These are phyloP conservation scores for Odiellus spinosus DNA, from an alignment of 2,888 invertebrate genomes.

Conservation along the genomic window DNA sequence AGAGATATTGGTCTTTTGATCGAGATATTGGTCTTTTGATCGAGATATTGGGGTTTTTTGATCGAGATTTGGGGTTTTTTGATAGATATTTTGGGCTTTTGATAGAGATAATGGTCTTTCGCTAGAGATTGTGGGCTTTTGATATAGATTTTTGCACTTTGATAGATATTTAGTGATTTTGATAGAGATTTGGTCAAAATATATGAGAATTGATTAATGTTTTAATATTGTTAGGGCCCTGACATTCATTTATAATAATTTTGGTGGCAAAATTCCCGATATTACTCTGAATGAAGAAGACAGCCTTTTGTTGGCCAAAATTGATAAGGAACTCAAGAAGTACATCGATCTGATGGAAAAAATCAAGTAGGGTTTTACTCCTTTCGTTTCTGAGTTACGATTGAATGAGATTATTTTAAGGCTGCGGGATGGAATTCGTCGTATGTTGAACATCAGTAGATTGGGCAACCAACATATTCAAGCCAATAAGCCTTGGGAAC, in stretches of 20 bases:
- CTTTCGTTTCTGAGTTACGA: conserved; percentile 2
- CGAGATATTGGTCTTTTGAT: too few species aligned
- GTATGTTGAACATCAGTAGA: conserved; percentile 69
- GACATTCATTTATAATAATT: conserved; percentile 71
- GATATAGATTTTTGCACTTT: too few species aligned
- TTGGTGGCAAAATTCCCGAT: conserved; percentile 48
- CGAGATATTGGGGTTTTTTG: too few species aligned
- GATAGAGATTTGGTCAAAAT: too few species aligned
- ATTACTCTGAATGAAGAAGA: conserved; percentile 49
- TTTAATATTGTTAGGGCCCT: conserved; percentile 68
- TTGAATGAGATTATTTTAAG: conserved; percentile 28
- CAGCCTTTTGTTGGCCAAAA: conserved; percentile 51
- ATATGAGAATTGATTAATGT: too few species aligned
- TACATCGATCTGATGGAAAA: conserved; percentile 58
- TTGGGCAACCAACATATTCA: conserved; percentile 97
- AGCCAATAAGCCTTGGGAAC: conserved; percentile 79
- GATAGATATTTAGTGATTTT: too few species aligned
- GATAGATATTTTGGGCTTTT: too few species aligned
- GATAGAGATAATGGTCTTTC: too few species aligned
- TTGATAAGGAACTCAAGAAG: conserved; percentile 56
- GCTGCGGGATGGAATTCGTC: conserved; percentile 66
- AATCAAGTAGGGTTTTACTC: conserved; percentile 29
- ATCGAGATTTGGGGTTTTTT: too few species aligned
- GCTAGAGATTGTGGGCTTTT: too few species aligned
- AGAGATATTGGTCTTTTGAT: too few species aligned